Percentiles rank a stretch among this genome's conserved stretches.
phyloP scores from a whole-genome alignment of 2,113 vertebrate genomes.

The Sigmodon hispidus region DNA sequence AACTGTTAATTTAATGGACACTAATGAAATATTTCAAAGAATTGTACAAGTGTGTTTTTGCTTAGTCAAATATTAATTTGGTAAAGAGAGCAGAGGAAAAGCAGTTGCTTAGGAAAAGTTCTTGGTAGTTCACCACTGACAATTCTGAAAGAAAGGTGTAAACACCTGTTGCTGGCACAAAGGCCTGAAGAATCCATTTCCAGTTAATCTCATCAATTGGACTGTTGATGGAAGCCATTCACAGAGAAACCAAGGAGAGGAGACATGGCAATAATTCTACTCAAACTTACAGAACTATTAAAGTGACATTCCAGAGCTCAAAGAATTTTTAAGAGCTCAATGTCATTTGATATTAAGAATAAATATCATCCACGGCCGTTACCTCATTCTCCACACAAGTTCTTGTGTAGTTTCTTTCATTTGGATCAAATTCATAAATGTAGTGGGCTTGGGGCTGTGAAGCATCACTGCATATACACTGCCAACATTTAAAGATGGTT shows the following conservation, averaged over 20 bases:
- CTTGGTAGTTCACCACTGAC: background rate
- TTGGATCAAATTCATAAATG: background rate
- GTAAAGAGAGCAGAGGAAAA: background rate
- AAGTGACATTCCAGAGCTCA: background rate
- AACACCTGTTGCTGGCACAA: background rate
- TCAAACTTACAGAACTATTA: background rate
- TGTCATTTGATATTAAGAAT: background rate
- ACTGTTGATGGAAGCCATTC: background rate
- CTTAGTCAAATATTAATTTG: conserved; percentile 7
- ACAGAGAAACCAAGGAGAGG: background rate
- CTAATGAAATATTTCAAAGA: background rate
- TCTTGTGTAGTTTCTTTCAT: background rate
- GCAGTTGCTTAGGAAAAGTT: background rate
- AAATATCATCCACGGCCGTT: background rate
- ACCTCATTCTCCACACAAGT: background rate
- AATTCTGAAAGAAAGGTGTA: background rate
- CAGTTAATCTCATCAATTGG: background rate
- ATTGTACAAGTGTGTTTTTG: background rate
- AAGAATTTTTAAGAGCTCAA: background rate
- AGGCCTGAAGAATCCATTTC: background rate
- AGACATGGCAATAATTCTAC: background rate
- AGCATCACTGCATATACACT: fast-evolving
- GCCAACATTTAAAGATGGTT: background rate
- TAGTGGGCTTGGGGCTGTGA: background rate
- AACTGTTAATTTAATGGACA: background rate